A percentile compares a stretch with the other conserved stretches of the same genome.
These are phyloP conservation scores for Zoanthus solanderi DNA, from an alignment of 92 coral and sea anemone species.

Conservation along the genomic window DNA sequence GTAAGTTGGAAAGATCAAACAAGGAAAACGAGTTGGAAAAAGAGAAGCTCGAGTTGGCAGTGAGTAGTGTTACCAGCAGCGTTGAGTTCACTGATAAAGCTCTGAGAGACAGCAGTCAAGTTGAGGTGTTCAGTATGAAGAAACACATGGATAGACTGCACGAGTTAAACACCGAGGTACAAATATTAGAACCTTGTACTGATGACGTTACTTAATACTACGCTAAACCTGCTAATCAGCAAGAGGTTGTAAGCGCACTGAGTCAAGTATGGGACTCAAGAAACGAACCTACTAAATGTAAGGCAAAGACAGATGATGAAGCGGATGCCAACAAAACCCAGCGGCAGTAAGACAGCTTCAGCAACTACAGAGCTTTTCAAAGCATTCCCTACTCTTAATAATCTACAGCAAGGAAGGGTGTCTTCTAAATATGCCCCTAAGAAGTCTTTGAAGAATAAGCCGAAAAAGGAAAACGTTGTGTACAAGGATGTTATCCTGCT, in stretches of 20 bases:
- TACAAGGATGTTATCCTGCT: too few relatives aligned
- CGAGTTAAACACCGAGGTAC: not conserved
- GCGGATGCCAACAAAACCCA: not conserved
- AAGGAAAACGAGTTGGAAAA: not conserved
- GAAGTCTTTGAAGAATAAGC: too few relatives aligned
- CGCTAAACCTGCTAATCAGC: not conserved
- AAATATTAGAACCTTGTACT: not conserved
- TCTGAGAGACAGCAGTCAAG: not conserved
- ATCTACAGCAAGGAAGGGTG: not conserved
- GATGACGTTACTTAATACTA: slow-evolving; percentile 1
- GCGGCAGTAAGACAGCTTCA: too few relatives aligned
- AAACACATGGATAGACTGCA: not conserved
- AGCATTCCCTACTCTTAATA: not conserved
- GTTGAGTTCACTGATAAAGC: slow-evolving; percentile 1
- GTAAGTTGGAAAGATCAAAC: not conserved
- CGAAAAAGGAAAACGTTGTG: not conserved
- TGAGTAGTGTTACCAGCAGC: not conserved
- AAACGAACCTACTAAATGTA: not conserved
- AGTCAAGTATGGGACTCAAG: not conserved
- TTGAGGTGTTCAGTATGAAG: slow-evolving; percentile 3
- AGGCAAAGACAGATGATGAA: not conserved
- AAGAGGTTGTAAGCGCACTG: not conserved
- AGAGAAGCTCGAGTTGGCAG: not conserved
- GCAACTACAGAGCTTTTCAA: too few relatives aligned
- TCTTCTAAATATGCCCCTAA: too few relatives aligned